phyloP scores from a whole-genome alignment of 2,888 invertebrate species.

The Electrophaes corylata region DNA sequence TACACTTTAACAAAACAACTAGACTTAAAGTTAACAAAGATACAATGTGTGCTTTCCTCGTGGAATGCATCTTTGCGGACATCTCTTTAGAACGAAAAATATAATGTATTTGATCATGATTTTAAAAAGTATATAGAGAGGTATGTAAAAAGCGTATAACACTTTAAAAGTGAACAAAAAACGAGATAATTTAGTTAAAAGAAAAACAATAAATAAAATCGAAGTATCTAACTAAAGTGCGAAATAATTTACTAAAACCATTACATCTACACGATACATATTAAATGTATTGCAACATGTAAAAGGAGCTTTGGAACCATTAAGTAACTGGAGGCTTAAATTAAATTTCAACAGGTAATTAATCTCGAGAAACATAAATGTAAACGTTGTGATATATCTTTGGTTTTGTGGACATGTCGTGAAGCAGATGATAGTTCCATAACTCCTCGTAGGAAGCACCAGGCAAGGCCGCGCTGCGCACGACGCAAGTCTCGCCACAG shows the following conservation, averaged over 20 bases:
- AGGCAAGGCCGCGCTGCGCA: conserved; percentile 35
- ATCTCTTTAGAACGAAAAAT: conserved; percentile 70
- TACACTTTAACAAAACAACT: conserved; percentile 68
- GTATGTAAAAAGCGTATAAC: conserved; percentile 78
- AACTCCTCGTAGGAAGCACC: conserved; percentile 68
- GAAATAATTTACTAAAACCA: conserved; percentile 82
- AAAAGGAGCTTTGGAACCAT: conserved; percentile 82
- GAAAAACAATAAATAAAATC: conserved; percentile 79
- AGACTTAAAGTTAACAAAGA: conserved; percentile 74
- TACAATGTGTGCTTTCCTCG: conserved; percentile 67
- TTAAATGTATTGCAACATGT: conserved; percentile 79
- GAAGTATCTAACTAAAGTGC: conserved; percentile 77
- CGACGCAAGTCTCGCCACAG: conserved; percentile 37
- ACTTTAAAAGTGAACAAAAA: conserved; percentile 80
- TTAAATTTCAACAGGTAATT: conserved; percentile 68
- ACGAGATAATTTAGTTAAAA: conserved; percentile 74
- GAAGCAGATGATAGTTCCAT: conserved; percentile 70
- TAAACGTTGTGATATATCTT: conserved; percentile 80
- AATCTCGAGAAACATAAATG: conserved; percentile 73
- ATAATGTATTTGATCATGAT: conserved; percentile 80
- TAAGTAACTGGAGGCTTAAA: conserved; percentile 68
- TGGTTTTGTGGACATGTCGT: conserved; percentile 70
- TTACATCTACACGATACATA: conserved; percentile 79
- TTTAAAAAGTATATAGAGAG: conserved; percentile 79
- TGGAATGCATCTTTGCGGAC: conserved; percentile 76